These are phyloP conservation scores for Megaceryle torquata DNA, from an alignment of 2,113 vertebrate genomes.

Conservation along the genomic window DNA sequence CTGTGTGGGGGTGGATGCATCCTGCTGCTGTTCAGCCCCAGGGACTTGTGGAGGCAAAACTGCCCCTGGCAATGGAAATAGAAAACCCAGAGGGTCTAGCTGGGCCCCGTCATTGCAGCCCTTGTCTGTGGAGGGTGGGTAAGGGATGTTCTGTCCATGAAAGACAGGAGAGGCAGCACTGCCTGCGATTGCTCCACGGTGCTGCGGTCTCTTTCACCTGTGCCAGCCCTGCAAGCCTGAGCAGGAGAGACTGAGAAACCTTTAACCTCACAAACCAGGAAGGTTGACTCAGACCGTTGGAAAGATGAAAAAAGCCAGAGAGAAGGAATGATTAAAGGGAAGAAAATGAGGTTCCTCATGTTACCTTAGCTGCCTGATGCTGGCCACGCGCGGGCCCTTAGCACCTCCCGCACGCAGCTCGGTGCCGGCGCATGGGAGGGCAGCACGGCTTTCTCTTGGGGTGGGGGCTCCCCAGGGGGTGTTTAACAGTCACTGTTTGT, in stretches of 20 bases:
- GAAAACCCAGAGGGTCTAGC: not conserved
- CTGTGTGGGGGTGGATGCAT: rapidly evolving
- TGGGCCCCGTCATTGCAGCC: not conserved
- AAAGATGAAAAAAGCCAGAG: not conserved
- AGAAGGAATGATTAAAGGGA: constrained; percentile 7
- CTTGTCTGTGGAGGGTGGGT: not conserved
- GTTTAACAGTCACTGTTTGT: constrained; percentile 49
- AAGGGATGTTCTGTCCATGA: not conserved
- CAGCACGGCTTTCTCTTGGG: not conserved
- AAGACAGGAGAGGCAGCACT: not conserved
- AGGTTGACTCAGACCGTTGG: not conserved
- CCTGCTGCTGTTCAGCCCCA: not conserved
- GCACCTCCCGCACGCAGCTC: not conserved
- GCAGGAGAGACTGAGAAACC: not conserved
- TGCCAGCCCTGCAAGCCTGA: rapidly evolving
- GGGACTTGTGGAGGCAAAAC: not conserved
- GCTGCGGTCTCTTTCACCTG: rapidly evolving
- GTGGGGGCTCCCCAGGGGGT: constrained; percentile 43
- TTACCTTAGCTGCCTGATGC: constrained; percentile 45
- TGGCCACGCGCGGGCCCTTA: not conserved
- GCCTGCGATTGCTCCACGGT: rapidly evolving
- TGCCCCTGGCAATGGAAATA: not conserved
- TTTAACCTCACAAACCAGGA: not conserved
- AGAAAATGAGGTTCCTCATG: not conserved
- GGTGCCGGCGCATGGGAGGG: not conserved